Evolutionary conservation across 2,888 invertebrate species (phyloP), one percentile per base, ranked within the genome.

Genomic region (Lithodes maja): DNA sequence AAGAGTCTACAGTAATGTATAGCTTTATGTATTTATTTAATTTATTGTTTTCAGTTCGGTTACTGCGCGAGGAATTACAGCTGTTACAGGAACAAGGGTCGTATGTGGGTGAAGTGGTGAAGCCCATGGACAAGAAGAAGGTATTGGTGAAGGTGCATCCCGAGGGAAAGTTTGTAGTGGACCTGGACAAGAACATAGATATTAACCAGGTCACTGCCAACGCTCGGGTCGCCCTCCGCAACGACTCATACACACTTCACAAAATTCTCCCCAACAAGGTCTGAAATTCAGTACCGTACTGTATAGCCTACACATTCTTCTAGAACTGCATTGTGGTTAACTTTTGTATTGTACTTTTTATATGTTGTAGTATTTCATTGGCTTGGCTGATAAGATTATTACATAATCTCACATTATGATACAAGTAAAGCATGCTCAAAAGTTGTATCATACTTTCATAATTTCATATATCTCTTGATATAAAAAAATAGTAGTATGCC

Each of bases 91-190:
- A 99, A 93, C 99, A 99, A 94, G 99, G 99, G 15, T 99, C 99
- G 33, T 99, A 99, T 94, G 99, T 99, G 1, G 99, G 99, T 9
- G 99, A 99, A 94, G 99, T 99, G 2, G 99, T 99, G 0, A 99
- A 99, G 93, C 99, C 99, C 0, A 99, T 99, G 99, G 99, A 99
- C 94, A 99, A 99, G 94, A 99, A 99, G 94, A 99, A 99, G 94
- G 99, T 99, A 0, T 95, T 99, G 0, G 99, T 99, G 0, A 99
- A 99, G 95, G 94, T 95, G n/a, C 92, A 95, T 94, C 92, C 92
- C 9, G 99, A 99, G 94, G 99, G 99, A 91, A 99, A 99, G 95
- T 99, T 99, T 94, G 99, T 99, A 0, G 99, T 99, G 52, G 99
- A 99, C 94, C 95, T 99, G 91, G 99, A 99, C 94, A 99, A 99